Evolutionary conservation across 2,888 invertebrate genomes (phyloP).

Genomic region (Phania funesta): DNA sequence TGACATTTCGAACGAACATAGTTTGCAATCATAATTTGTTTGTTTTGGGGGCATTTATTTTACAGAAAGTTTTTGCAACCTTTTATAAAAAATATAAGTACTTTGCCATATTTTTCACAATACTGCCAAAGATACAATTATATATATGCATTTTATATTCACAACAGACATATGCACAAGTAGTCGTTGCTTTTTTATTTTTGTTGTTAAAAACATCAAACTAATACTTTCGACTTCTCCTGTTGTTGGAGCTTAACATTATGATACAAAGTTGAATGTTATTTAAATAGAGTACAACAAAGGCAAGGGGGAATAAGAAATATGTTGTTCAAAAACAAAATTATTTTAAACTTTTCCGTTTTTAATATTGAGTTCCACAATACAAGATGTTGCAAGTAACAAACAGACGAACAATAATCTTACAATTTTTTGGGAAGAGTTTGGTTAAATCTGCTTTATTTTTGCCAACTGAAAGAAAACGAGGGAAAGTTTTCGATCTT

Average conservation of each 20-base stretch:
- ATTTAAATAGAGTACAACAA: neutral
- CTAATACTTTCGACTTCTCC: neutral
- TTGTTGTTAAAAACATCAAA: neutral
- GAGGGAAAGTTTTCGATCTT: no score
- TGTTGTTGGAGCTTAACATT: slow-evolving; percentile 11
- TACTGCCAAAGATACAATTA: slow-evolving; percentile 15
- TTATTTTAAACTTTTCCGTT: slow-evolving; percentile 30
- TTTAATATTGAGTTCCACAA: slow-evolving; percentile 6
- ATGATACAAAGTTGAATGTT: slow-evolving; percentile 16
- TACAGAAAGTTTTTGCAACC: neutral
- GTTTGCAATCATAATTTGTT: slow-evolving; percentile 25
- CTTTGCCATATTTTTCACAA: neutral
- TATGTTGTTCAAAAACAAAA: slow-evolving; percentile 20
- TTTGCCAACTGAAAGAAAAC: no score
- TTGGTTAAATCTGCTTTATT: no score
- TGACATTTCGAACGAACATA: slow-evolving; percentile 19
- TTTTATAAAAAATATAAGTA: neutral
- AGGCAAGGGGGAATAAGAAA: neutral
- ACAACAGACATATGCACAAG: neutral
- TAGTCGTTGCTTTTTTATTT: neutral
- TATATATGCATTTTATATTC: neutral
- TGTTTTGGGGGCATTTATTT: slow-evolving; percentile 10
- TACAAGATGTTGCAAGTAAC: slow-evolving; percentile 43
- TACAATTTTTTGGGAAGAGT: no score
- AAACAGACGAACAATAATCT: neutral